Evolutionary conservation across 2,113 vertebrate genomes (phyloP).

Genomic region (Donacobius atricapilla): DNA sequence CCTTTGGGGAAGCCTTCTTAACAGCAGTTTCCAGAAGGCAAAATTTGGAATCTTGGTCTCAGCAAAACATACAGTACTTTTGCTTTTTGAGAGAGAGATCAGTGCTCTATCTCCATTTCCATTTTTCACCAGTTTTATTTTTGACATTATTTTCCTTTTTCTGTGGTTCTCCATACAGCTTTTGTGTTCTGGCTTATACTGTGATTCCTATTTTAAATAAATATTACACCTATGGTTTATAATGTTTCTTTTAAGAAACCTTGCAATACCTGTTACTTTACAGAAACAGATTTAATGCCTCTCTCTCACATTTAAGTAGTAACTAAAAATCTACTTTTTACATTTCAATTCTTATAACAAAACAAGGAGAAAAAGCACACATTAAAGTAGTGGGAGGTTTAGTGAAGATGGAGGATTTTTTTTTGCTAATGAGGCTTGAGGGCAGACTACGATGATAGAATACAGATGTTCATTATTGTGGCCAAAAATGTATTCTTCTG

Average conservation of each 20-base stretch:
- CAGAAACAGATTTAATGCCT: neutral
- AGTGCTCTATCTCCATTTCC: neutral
- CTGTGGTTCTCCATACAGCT: neutral
- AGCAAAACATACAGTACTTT: neutral
- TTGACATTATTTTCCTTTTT: neutral
- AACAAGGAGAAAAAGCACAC: neutral
- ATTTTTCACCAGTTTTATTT: neutral
- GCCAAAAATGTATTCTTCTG: neutral
- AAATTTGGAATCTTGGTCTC: neutral
- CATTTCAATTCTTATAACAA: neutral
- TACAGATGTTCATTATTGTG: neutral
- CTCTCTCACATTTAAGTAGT: neutral
- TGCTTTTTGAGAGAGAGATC: neutral
- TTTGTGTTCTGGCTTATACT: neutral
- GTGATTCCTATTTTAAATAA: neutral
- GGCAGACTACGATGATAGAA: neutral
- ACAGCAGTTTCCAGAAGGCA: neutral
- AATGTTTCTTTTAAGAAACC: neutral
- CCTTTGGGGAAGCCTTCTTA: neutral
- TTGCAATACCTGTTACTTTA: neutral
- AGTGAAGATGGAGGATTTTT: neutral
- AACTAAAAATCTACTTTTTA: neutral
- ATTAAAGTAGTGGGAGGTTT: neutral
- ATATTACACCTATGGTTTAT: neutral
- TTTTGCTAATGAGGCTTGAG: neutral